Base-by-base conservation (phyloP, 2,113 vertebrate species). In the Manacus vitellinus region DNA sequence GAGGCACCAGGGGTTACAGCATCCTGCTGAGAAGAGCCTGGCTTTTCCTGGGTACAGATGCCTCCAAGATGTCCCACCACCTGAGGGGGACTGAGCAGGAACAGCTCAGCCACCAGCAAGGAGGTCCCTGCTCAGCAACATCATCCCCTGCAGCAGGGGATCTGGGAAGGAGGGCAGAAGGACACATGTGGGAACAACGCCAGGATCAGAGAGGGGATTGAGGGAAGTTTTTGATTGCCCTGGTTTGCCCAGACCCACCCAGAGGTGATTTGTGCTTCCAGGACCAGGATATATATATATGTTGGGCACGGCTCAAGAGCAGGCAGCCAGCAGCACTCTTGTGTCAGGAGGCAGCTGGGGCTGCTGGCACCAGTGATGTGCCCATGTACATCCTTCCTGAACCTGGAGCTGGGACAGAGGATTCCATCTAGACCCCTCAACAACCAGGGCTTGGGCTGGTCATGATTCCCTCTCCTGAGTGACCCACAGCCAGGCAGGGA, bases 21-120 rank as follows among this genome's bases (percentile, higher is more conserved):
- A 68, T 15, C 80, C 68, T 52, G 74, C n/a, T 67, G 46, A 39
- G 52, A 17, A 39, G 21, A 11, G 6, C 55, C 28, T 52, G 46
- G 46, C 14, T 75, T 25, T 35, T 47, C 68, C 67, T 72, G 63
- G 67, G 76, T 27, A 82, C 20, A 0, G 6, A n/a, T 6, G 21
- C 8, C 56, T 68, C 31, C 0, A 5, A 56, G 47, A 47, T 31
- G 76, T 12, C 47, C 71, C 43, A 17, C 8, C 54, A 56, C 10
- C 65, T 5, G 0, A n/a, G 19, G 13, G 49, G 41, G 31, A 61
- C 19, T 4, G 35, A 1, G 5, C 0, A 1, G 7, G 51, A 39
- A 61, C 2, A 6, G 84, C 66, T 79, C 41, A 37, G 74, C 14
- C 84, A 52, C 4, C 39, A 87, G 54, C 63, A 30, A 55, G 17